These are phyloP conservation scores for Peromyscus polionotus DNA, from an alignment of 2,113 vertebrate species.

Conservation along the genomic window DNA sequence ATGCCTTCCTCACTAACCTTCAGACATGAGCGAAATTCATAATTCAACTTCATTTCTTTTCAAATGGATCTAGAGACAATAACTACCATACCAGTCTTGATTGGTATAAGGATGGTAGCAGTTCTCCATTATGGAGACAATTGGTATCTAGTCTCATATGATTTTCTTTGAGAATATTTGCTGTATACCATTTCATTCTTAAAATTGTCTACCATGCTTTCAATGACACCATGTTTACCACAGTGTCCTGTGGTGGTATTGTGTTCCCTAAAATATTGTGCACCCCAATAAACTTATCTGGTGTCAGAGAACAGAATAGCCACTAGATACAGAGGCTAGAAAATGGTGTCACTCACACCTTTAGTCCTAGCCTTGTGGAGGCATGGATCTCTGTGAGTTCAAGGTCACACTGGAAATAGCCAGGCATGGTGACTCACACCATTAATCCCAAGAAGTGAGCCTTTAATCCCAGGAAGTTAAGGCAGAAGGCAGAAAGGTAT, in stretches of 20 bases:
- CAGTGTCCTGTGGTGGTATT: background rate
- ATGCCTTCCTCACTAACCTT: background rate
- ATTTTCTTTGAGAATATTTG: background rate
- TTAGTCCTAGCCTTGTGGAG: no score
- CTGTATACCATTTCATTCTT: background rate
- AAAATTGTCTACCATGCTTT: constrained; percentile 5
- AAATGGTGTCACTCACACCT: no score
- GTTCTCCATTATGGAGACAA: background rate
- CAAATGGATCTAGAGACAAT: background rate
- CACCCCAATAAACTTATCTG: no score
- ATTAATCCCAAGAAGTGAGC: no score
- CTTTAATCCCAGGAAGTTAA: no score
- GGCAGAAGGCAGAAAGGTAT: no score
- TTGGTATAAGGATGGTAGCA: background rate
- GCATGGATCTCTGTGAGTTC: no score
- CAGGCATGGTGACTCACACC: no score
- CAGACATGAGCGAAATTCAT: background rate
- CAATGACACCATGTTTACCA: background rate
- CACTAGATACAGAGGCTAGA: no score
- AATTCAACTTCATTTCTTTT: background rate
- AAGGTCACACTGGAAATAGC: no score
- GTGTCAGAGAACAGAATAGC: no score
- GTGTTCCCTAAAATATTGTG: no score
- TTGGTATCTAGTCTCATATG: background rate
- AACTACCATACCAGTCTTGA: background rate